Base-by-base conservation (phyloP, 2,113 vertebrate species). In the Daubentonia madagascariensis region DNA sequence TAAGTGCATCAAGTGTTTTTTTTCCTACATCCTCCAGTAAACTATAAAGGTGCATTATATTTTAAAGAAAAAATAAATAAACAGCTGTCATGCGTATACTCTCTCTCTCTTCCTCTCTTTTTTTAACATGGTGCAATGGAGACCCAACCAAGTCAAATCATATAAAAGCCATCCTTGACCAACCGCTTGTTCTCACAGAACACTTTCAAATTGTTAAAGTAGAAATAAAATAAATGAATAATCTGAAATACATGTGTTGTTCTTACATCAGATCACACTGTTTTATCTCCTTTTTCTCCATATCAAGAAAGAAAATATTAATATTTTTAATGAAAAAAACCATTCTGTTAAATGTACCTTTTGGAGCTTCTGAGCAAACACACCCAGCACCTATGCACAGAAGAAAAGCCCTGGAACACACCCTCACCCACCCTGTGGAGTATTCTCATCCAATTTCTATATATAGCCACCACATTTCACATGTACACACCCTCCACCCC, bases 61-160 rank as follows among this genome's bases (percentile, higher is more conserved):
- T 84, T 98, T 81, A 98, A 98, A 97, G 98, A 76, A 80, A 80
- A 91, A 72, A 43, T 13, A 89, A 85, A 81, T 22, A 70, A 91
- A 94, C 13, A 45, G 17, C 43, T 43, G 35, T 61, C 12, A 40
- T 22, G 25, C 72, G 25, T 45, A 96, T 32, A 28, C n/a, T 73
- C 50, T 45, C 35, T 63, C 85, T 50, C 18, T 57, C 67, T 35
- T 30, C 25, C 16, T 28, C 18, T 52, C 16, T 57, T 14, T 73
- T 37, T 79, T 54, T 85, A 11, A 50, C 78, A 25, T 1, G 13
- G 32, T 59, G 25, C 59, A 22, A 52, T 54, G 92, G 79, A 96
- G 80, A 95, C 75, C 18, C 92, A 88, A 72, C 43, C 57, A 37
- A 80, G 57, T 81, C 43, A 80, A 85, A 97, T 81, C 14, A 67